Conservation (phyloP, 2,888 invertebrate species). For the Dorcus hopei region DNA sequence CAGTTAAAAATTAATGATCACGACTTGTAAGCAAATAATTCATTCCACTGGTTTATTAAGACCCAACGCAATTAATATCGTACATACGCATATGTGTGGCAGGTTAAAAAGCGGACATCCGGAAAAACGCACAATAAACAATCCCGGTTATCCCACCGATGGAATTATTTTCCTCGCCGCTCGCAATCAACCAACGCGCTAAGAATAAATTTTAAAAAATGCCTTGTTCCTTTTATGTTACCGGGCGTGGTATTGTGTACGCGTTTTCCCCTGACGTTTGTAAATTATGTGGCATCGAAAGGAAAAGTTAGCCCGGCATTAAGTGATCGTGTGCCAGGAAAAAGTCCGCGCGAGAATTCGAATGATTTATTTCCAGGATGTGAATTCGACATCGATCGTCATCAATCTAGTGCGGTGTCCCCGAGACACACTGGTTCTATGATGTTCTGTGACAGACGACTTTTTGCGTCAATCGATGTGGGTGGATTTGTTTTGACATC, state of each 20-base stretch:
- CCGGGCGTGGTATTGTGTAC: too few relatives aligned
- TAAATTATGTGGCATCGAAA: too few relatives aligned
- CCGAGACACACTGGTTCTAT: constrained; percentile 37
- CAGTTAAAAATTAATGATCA: background rate
- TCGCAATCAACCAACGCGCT: too few relatives aligned
- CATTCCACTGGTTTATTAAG: background rate
- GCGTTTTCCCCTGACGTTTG: too few relatives aligned
- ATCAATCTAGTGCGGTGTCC: constrained; percentile 42
- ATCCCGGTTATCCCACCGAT: background rate
- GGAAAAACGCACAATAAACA: background rate
- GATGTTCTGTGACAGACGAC: constrained; percentile 41
- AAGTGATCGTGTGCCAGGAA: too few relatives aligned
- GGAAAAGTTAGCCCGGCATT: too few relatives aligned
- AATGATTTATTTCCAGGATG: constrained; percentile 42
- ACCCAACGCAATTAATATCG: background rate
- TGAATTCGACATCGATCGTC: constrained; percentile 41
- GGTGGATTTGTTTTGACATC: constrained; percentile 21
- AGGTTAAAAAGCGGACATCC: background rate
- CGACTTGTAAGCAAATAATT: background rate
- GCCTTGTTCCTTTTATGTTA: too few relatives aligned
- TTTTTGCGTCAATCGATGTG: constrained; percentile 41
- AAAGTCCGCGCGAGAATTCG: background rate
- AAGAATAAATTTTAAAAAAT: too few relatives aligned
- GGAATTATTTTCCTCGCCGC: background rate
- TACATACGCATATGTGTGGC: background rate